Conservation (phyloP, 2,797 vertebrate genomes). For the Myioborus miniatus region DNA sequence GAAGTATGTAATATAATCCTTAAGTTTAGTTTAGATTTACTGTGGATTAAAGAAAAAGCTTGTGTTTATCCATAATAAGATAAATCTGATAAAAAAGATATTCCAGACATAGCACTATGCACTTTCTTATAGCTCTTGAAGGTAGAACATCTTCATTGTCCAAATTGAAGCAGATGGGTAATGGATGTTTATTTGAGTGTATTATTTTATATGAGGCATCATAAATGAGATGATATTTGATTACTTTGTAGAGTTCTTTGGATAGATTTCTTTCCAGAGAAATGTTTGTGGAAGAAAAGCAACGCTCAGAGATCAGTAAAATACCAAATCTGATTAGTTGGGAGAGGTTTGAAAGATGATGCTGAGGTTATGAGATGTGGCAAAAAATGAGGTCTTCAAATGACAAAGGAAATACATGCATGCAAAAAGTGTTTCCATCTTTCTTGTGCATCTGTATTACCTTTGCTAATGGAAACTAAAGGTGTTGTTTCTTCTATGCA, state of each 20-base stretch:
- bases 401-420: neutral
- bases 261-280: neutral
- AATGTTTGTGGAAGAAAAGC: neutral
- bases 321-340: neutral
- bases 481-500: neutral
- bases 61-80: neutral
- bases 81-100: neutral
- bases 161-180: neutral
- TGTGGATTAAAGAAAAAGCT: neutral
- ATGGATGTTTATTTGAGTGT: neutral
- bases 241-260: neutral
- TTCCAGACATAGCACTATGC: neutral
- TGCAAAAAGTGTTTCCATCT: neutral
- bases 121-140: neutral
- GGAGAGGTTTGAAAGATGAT: neutral
- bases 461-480: neutral
- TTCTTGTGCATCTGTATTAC: neutral
- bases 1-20: conserved; percentile 64
- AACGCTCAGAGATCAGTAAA: neutral
- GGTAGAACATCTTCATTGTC: neutral
- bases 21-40: neutral
- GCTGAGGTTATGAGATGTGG: neutral
- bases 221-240: neutral
- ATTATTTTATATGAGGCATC: neutral
- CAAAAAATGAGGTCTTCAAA: neutral